These are phyloP conservation scores for Pollenia angustigena DNA, from an alignment of 2,888 invertebrate species.

Conservation along the genomic window DNA sequence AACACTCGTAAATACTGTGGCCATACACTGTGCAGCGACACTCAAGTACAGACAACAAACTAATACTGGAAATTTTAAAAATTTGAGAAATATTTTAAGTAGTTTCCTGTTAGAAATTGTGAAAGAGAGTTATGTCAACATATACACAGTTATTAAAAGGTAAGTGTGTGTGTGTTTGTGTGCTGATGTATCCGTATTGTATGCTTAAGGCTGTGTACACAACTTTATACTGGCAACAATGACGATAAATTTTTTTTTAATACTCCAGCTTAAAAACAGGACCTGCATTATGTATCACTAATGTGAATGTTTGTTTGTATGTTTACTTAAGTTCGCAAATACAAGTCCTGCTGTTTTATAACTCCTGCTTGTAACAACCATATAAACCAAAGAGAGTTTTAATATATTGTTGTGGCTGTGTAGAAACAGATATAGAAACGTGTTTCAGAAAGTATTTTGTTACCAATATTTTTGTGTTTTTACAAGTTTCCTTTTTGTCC, in stretches of 20 bases:
- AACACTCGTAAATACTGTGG: constrained; percentile 6
- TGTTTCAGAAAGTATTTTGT: constrained; percentile 46
- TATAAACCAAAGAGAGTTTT: constrained; percentile 59
- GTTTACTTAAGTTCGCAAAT: constrained; percentile 3
- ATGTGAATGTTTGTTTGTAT: neutral
- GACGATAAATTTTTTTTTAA: constrained; percentile 64
- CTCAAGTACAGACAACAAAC: neutral
- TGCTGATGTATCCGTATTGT: constrained; percentile 13
- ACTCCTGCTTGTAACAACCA: constrained; percentile 53
- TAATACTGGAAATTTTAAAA: constrained; percentile 40
- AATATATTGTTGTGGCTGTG: constrained; percentile 60
- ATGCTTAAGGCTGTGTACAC: constrained; percentile 31
- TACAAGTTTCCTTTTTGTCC: neutral
- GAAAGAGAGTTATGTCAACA: neutral
- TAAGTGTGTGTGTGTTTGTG: neutral
- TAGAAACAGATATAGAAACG: constrained; percentile 14
- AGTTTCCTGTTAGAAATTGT: constrained; percentile 67
- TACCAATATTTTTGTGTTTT: constrained; percentile 5
- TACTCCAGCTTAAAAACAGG: constrained; percentile 45
- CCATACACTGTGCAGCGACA: neutral
- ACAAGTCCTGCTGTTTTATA: constrained; percentile 71
- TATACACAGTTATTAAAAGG: no score
- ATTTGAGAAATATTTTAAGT: constrained; percentile 70
- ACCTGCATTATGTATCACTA: constrained; percentile 32
- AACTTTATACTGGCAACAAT: constrained; percentile 57